Evolutionary conservation across 2,113 vertebrate genomes (phyloP).

Genomic region (Eupsittula cactorum): DNA sequence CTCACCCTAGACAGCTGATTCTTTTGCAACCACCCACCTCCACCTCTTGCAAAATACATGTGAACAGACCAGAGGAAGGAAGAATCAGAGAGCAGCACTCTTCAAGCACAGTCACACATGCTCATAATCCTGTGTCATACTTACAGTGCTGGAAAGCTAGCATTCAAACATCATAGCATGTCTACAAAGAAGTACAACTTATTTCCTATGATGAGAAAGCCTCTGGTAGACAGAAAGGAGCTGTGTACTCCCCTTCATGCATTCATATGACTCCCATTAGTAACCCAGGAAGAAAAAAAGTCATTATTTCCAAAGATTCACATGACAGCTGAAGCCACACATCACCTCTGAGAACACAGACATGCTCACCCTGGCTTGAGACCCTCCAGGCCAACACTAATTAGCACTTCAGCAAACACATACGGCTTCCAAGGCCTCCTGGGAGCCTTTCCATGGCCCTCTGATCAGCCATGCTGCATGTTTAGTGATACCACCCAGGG

Average conservation of each 20-base stretch:
- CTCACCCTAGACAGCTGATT: neutral
- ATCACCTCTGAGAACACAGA: neutral
- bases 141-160: neutral
- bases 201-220: neutral
- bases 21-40: neutral
- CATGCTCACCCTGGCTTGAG: neutral
- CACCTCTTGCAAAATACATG: neutral
- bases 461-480: neutral
- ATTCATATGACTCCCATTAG: neutral
- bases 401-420: neutral
- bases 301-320: slow-evolving; percentile 1
- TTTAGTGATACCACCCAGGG: neutral
- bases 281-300: neutral
- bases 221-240: neutral
- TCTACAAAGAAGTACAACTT: neutral
- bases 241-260: neutral
- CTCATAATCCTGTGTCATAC: neutral
- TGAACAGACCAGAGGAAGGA: neutral
- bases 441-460: neutral
- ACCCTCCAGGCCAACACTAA: neutral
- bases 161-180: neutral
- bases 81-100: neutral
- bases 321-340: neutral
- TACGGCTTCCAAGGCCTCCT: neutral
- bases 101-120: neutral